Evolutionary conservation across 2,113 vertebrate species (phyloP).

Genomic region (Odocoileus virginianus): DNA sequence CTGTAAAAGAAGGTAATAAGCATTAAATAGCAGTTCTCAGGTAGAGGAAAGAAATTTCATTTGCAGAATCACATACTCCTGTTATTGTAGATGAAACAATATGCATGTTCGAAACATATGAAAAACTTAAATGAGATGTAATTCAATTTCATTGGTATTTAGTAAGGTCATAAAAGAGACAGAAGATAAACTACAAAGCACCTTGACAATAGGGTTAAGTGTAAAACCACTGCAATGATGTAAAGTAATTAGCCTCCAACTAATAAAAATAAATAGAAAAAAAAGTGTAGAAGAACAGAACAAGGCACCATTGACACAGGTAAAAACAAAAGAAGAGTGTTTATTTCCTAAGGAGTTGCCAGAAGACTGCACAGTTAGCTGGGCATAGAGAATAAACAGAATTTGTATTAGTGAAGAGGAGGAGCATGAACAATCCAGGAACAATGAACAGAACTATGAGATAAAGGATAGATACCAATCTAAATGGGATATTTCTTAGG

Average conservation of each 20-base stretch:
- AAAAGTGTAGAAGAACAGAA: background rate
- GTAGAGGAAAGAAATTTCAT: background rate
- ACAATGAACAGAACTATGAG: background rate
- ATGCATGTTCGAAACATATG: background rate
- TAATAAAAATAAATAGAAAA: no score
- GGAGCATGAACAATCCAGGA: background rate
- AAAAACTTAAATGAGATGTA: background rate
- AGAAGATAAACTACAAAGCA: background rate
- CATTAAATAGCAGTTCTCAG: background rate
- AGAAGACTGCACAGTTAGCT: background rate
- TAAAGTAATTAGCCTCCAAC: no score
- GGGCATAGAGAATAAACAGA: background rate
- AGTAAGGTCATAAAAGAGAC: background rate
- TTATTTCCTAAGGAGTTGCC: background rate
- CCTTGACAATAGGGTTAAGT: background rate
- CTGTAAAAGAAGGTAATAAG: background rate
- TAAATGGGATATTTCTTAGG: background rate
- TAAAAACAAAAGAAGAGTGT: background rate
- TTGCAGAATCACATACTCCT: background rate
- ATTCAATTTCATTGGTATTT: background rate
- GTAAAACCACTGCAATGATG: no score
- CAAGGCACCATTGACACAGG: background rate
- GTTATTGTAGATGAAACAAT: background rate
- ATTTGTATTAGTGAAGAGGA: background rate
- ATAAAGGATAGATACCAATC: background rate